phyloP scores from a whole-genome alignment of 2,888 invertebrate species.

The Orthonevra nobilis region DNA sequence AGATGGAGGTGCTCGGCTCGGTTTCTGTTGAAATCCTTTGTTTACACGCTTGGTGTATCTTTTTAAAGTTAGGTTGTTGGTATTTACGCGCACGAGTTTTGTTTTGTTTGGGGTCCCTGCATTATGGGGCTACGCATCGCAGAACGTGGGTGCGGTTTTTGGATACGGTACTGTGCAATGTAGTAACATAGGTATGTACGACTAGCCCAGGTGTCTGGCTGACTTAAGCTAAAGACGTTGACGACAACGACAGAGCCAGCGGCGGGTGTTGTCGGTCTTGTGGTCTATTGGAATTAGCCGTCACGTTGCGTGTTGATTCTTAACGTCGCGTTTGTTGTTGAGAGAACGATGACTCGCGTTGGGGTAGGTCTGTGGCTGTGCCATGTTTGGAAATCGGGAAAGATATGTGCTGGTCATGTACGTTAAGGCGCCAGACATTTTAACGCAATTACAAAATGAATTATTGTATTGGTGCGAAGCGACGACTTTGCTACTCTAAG shows the following conservation, averaged over 20 bases:
- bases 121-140: conserved; percentile 66
- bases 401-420: neutral
- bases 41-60: conserved; percentile 52
- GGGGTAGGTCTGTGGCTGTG: conserved; percentile 46
- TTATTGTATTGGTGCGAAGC: conserved; percentile 20
- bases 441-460: conserved; percentile 47
- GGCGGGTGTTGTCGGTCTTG: conserved; percentile 35
- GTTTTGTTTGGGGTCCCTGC: conserved; percentile 40
- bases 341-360: conserved; percentile 62
- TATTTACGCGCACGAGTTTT: conserved; percentile 33
- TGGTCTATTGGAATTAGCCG: conserved; percentile 61
- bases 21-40: conserved; percentile 54
- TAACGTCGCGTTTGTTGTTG: conserved; percentile 10
- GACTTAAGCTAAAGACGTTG: conserved; percentile 43
- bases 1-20: conserved; percentile 12
- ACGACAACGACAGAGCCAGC: conserved; percentile 34
- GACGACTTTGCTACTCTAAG: neutral
- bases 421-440: conserved; percentile 49
- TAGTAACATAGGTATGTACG: too few species aligned
- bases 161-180: conserved; percentile 40
- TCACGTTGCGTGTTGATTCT: conserved; percentile 57
- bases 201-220: conserved; percentile 68
- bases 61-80: conserved; percentile 33
- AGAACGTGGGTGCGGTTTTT: conserved; percentile 66
- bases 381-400: conserved; percentile 28